A percentile compares a stretch with the other conserved stretches of the same genome.
Evolutionary conservation across 2,888 invertebrate genomes (phyloP).

Genomic region (Rhimphoctona megacephalus): DNA sequence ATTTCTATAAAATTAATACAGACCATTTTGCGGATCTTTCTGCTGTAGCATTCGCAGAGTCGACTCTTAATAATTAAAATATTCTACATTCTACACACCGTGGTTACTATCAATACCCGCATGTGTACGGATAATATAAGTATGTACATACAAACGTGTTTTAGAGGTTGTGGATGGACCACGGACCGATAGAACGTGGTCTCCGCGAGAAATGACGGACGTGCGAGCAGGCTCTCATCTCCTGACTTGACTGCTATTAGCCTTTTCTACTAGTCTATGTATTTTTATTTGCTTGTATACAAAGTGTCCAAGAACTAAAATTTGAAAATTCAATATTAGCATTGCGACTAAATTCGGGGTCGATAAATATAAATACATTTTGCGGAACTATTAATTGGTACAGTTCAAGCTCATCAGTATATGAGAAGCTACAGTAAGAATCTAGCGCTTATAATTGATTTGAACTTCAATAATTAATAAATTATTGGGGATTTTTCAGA

Average conservation of each 20-base stretch:
- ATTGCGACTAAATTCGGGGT: background rate
- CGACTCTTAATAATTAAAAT: background rate
- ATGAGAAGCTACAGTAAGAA: background rate
- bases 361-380: background rate
- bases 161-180: slow-evolving; percentile 26
- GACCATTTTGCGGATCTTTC: background rate
- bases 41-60: background rate
- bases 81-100: background rate
- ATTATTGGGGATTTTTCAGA: background rate
- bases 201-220: slow-evolving; percentile 68
- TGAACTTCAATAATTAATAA: background rate
- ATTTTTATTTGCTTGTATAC: background rate
- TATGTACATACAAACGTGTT: background rate
- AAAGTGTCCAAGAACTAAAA: background rate
- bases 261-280: background rate
- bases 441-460: background rate
- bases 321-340: background rate
- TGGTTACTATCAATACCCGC: background rate
- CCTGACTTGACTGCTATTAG: slow-evolving; percentile 41
- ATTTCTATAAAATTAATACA: no score
- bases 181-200: slow-evolving; percentile 62
- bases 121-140: background rate
- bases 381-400: no score
- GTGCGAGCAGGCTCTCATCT: slow-evolving; percentile 67
- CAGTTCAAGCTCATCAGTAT: no score